A percentile compares a stretch with the other conserved stretches of the same genome.
Conservation (phyloP, 1,140 invertebrate genomes). For the Diploscapter pachys region DNA sequence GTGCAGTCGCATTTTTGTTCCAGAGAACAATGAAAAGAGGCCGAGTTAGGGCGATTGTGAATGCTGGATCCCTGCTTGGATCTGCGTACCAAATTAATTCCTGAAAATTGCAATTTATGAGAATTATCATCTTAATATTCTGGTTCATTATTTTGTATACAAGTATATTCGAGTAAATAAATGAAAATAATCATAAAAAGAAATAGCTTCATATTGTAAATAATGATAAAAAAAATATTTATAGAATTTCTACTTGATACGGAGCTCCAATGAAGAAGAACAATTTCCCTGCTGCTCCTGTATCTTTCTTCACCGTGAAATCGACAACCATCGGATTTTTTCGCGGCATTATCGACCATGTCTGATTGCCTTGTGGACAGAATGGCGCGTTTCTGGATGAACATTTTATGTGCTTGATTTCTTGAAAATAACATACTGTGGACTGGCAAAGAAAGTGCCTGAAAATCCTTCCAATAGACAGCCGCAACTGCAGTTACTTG, state of each 20-base stretch:
- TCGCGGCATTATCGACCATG: slow-evolving; percentile 12
- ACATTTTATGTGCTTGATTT: slow-evolving; percentile 9
- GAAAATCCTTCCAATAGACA: slow-evolving; percentile 14
- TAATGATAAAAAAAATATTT: neutral
- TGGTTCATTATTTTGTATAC: no score
- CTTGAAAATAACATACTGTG: slow-evolving; percentile 1
- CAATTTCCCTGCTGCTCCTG: slow-evolving; percentile 28
- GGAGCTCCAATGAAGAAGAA: slow-evolving; percentile 31
- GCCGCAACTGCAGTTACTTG: slow-evolving; percentile 27
- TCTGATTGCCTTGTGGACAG: slow-evolving; percentile 15
- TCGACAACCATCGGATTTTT: slow-evolving; percentile 15
- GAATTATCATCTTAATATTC: no score
- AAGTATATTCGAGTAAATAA: no score
- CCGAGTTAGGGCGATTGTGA: slow-evolving; percentile 23
- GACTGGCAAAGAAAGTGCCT: slow-evolving; percentile 24
- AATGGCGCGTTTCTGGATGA: slow-evolving; percentile 10
- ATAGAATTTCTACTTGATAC: slow-evolving; percentile 13
- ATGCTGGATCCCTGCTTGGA: slow-evolving; percentile 18
- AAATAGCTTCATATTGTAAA: no score
- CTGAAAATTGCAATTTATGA: neutral
- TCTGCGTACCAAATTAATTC: slow-evolving; percentile 27
- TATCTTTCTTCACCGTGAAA: slow-evolving; percentile 17
- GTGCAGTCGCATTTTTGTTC: slow-evolving; percentile 23
- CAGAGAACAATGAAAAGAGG: slow-evolving; percentile 29
- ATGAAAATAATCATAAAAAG: no score